Conservation (phyloP, 1,140 invertebrate species). For the Uloborus diversus region DNA sequence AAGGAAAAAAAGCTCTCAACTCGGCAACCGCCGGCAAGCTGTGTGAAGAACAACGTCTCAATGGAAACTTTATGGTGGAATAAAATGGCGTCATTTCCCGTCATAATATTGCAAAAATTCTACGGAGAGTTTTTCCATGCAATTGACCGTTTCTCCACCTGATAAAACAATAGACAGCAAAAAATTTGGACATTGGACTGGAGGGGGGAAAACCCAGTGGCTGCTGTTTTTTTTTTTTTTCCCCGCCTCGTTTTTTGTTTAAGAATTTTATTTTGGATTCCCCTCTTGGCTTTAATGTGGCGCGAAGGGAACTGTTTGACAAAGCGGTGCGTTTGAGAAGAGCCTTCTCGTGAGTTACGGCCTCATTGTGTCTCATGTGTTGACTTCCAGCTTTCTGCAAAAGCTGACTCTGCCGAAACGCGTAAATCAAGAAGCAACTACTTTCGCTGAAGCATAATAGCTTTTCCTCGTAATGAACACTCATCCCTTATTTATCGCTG, state of each 20-base stretch:
- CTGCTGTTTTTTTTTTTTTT: not conserved
- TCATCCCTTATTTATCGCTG: too few species aligned
- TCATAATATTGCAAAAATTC: conserved; percentile 22
- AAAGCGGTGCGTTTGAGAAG: conserved; percentile 16
- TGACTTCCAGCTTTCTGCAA: not conserved
- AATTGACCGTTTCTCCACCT: conserved; percentile 12
- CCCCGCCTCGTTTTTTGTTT: not conserved
- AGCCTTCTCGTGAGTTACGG: conserved; percentile 15
- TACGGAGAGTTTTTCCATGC: not conserved
- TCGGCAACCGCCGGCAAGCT: not conserved
- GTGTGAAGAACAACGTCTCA: not conserved
- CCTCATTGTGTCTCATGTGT: conserved; percentile 2
- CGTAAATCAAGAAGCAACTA: too few species aligned
- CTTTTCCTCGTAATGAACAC: too few species aligned
- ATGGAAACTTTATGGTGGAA: not conserved
- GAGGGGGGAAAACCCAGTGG: not conserved
- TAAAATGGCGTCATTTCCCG: conserved; percentile 33
- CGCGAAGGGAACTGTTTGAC: not conserved
- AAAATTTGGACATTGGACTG: not conserved
- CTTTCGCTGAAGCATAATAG: too few species aligned
- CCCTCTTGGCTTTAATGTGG: not conserved
- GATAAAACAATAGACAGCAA: conserved; percentile 14
- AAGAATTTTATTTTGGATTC: not conserved
- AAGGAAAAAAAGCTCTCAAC: too few species aligned
- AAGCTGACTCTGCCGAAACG: too few species aligned